These are phyloP conservation scores for Palythoa heliodiscus DNA, from an alignment of 92 coral and sea anemone species.

Conservation along the genomic window DNA sequence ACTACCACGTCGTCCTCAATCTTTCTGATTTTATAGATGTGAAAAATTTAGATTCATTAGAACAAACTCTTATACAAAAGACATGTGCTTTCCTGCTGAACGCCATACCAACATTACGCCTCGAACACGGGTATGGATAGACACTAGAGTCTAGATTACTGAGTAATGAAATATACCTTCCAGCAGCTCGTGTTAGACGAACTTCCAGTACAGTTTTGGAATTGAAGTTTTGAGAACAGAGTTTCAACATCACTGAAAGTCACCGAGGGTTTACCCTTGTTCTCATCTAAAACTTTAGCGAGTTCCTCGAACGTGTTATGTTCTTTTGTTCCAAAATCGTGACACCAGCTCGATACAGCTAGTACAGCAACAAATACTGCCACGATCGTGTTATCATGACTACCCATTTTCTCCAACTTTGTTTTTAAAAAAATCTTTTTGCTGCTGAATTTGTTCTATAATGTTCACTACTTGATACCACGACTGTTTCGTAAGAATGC, in stretches of 20 bases:
- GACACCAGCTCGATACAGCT: not conserved
- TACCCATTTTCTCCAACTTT: not conserved
- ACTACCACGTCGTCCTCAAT: not conserved
- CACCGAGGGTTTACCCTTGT: conserved; percentile 7
- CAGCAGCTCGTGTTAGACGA: not conserved
- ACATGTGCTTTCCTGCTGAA: not conserved
- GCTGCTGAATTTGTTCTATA: not conserved
- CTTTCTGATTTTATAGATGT: not conserved
- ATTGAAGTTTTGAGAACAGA: conserved; percentile 20
- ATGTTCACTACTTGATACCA: conserved; percentile 7
- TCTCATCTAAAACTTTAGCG: conserved; percentile 15
- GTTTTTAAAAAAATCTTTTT: not conserved
- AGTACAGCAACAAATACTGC: not conserved
- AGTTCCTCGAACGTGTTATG: conserved; percentile 31
- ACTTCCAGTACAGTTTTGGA: conserved; percentile 17
- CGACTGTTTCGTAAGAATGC: not conserved
- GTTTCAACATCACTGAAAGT: conserved; percentile 21
- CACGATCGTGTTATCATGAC: not conserved
- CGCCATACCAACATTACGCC: not conserved
- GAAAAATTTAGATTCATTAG: not conserved
- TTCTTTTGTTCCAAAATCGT: conserved; percentile 5
- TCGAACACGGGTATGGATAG: not conserved
- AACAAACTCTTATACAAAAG: not conserved
- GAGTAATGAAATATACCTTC: conserved; percentile 17
- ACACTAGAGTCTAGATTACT: too few relatives aligned